Evolutionary conservation across 2,113 vertebrate species (phyloP).

Genomic region (Lates calcarifer): DNA sequence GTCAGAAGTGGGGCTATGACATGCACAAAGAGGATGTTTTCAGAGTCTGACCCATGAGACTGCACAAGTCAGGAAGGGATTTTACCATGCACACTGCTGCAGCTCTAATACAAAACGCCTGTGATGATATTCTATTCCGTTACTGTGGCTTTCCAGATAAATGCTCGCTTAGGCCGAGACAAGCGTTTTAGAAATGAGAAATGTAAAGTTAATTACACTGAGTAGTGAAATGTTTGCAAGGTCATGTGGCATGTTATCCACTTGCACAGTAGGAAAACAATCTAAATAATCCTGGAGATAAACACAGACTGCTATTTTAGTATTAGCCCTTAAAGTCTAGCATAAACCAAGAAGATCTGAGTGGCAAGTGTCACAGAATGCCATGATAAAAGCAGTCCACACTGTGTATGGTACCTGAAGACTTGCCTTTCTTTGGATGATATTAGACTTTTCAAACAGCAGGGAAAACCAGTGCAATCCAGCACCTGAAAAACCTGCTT

Average conservation of each 20-base stretch:
- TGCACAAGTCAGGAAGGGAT: conserved; percentile 21
- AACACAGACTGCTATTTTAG: not conserved
- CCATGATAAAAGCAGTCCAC: not conserved
- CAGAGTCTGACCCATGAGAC: conserved; percentile 43
- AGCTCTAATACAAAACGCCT: conserved; percentile 4
- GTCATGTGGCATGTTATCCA: not conserved
- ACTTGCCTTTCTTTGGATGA: not conserved
- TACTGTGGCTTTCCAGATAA: conserved; percentile 4
- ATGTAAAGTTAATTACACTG: not conserved
- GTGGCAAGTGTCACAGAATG: not conserved
- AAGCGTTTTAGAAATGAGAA: not conserved
- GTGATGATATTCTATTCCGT: not conserved
- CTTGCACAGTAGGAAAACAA: not conserved
- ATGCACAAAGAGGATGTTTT: conserved; percentile 50
- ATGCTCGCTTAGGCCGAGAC: not conserved
- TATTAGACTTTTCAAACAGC: not conserved
- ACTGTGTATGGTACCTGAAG: not conserved
- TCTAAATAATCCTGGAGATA: not conserved
- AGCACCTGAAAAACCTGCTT: not conserved
- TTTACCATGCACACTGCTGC: conserved; percentile 14
- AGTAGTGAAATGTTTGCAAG: not conserved
- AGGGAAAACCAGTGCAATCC: not conserved
- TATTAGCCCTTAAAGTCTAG: not conserved
- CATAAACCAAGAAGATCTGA: not conserved
- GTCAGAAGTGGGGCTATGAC: conserved; percentile 33